Conservation (phyloP, 2,888 invertebrate species). For the Pecten maximus region DNA sequence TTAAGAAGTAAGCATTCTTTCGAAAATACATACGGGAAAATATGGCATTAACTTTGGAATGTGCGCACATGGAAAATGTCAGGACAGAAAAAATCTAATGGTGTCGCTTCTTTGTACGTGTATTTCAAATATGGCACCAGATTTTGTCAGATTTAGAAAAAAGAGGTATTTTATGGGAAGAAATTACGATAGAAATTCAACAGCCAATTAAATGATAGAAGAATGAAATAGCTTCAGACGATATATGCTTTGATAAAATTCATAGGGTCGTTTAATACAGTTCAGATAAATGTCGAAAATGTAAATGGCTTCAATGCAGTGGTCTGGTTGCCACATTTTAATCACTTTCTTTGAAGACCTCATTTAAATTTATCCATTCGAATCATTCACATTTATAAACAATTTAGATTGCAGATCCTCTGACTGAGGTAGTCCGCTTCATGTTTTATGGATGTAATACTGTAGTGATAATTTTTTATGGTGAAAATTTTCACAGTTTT, state of each 20-base stretch:
- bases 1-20: background rate
- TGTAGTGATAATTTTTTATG: too few species aligned
- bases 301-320: background rate
- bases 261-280: background rate
- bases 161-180: background rate
- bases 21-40: background rate
- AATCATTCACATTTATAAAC: slow-evolving; percentile 6
- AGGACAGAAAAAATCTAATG: background rate
- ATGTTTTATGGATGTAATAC: too few species aligned
- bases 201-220: slow-evolving; percentile 13
- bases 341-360: slow-evolving; percentile 1
- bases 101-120: background rate
- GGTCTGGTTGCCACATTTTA: background rate
- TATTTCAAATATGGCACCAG: slow-evolving; percentile 6
- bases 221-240: background rate
- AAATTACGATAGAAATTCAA: slow-evolving; percentile 11
- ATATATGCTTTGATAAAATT: slow-evolving; percentile 26
- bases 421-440: background rate
- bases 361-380: background rate
- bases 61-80: slow-evolving; percentile 26
- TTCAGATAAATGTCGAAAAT: slow-evolving; percentile 19
- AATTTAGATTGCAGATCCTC: background rate
- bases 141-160: slow-evolving; percentile 13
- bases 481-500: too few species aligned
- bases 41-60: background rate